Conservation (phyloP, 2,113 vertebrate genomes). For the Physeter macrocephalus region DNA sequence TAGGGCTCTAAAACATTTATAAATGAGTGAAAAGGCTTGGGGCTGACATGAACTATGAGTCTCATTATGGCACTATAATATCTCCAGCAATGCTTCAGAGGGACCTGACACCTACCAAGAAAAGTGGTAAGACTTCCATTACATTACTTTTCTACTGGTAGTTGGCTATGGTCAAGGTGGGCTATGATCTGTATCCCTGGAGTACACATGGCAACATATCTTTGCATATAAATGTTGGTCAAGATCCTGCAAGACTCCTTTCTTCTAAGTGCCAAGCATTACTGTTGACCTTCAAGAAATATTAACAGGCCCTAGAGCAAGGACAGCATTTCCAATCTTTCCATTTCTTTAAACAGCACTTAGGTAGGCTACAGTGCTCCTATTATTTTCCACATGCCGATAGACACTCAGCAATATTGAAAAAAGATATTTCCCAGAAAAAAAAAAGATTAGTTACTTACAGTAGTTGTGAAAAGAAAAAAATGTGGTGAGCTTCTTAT, state of each 20-base stretch:
- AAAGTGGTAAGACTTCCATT: constrained; percentile 52
- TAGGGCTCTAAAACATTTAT: constrained; percentile 67
- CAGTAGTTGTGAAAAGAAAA: background rate
- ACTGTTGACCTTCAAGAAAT: constrained; percentile 40
- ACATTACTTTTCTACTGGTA: constrained; percentile 44
- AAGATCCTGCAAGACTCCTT: background rate
- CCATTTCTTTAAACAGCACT: background rate
- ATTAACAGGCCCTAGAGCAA: background rate
- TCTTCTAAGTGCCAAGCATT: background rate
- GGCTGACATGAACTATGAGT: constrained; percentile 69
- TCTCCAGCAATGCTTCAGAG: constrained; percentile 40
- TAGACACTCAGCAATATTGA: background rate
- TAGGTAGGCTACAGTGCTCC: background rate
- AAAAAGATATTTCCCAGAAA: background rate
- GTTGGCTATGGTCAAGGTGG: constrained; percentile 26
- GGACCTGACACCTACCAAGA: background rate
- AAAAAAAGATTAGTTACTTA: background rate
- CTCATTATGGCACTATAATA: constrained; percentile 65
- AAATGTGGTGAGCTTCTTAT: background rate
- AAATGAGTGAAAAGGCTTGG: constrained; percentile 64
- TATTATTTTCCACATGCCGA: background rate
- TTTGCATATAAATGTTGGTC: constrained; percentile 14
- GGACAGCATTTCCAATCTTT: background rate
- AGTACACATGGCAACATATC: background rate
- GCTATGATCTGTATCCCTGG: background rate